These are phyloP conservation scores for Psittacula echo DNA, from an alignment of 2,797 vertebrate genomes.

Conservation along the genomic window DNA sequence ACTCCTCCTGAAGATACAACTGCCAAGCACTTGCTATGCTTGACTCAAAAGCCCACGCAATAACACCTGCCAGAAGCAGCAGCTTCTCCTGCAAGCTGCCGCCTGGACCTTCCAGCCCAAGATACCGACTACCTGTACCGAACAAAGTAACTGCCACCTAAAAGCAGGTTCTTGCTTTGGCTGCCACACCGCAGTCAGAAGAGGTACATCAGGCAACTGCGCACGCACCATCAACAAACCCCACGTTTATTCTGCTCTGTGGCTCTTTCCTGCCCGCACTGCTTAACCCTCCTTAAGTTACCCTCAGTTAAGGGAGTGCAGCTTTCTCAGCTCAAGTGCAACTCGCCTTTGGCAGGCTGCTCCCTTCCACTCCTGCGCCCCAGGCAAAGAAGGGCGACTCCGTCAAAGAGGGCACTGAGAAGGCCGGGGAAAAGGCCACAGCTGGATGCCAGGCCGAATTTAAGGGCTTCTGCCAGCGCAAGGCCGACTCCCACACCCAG, in stretches of 20 bases:
- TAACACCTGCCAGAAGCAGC: not conserved
- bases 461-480: not conserved
- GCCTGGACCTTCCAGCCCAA: not conserved
- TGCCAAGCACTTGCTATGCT: not conserved
- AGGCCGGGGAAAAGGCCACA: not conserved
- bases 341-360: not conserved
- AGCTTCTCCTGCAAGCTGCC: not conserved
- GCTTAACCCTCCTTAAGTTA: not conserved
- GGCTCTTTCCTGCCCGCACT: not conserved
- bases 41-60: not conserved
- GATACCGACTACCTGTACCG: not conserved
- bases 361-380: not conserved
- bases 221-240: not conserved
- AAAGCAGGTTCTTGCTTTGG: not conserved
- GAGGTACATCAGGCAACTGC: not conserved
- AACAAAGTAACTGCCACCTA: not conserved
- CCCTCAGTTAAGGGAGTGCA: not conserved
- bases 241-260: rapidly evolving
- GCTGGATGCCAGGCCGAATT: rapidly evolving
- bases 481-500: not conserved
- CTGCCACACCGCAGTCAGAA: not conserved
- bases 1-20: not conserved
- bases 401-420: not conserved
- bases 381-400: not conserved
- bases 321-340: not conserved